Percentiles rank a stretch among this genome's conserved stretches.
These are phyloP conservation scores for Synanthedon myopaeformis DNA, from an alignment of 2,888 invertebrate species.

Conservation along the genomic window DNA sequence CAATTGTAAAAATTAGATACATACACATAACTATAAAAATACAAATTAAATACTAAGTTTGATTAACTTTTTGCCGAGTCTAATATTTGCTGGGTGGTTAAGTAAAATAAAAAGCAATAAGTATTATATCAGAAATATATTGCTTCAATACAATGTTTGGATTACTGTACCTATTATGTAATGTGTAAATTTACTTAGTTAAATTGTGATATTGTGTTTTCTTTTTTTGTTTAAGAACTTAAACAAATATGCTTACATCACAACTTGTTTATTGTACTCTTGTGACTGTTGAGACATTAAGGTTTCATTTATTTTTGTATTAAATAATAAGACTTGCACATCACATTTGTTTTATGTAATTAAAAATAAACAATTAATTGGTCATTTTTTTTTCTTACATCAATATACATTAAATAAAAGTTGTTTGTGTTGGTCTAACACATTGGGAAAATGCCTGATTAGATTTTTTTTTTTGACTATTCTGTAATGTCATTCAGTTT, in stretches of 20 bases:
- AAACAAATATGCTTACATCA: constrained; percentile 29
- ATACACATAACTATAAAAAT: constrained; percentile 42
- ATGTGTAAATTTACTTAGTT: constrained; percentile 56
- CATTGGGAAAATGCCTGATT: not conserved
- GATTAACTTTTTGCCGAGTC: constrained; percentile 31
- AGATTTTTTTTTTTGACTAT: not conserved
- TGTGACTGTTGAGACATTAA: constrained; percentile 40
- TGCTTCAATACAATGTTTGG: constrained; percentile 37
- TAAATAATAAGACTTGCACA: constrained; percentile 53
- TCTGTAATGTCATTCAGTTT: constrained; percentile 21
- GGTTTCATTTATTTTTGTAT: constrained; percentile 64
- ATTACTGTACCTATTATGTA: constrained; percentile 16
- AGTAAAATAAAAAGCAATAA: constrained; percentile 39
- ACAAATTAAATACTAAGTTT: constrained; percentile 35
- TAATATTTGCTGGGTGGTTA: constrained; percentile 23
- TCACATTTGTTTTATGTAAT: constrained; percentile 56
- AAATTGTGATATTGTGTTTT: constrained; percentile 57
- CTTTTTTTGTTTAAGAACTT: constrained; percentile 37
- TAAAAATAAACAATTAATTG: constrained; percentile 53
- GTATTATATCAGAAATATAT: constrained; percentile 44
- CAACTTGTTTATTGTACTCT: constrained; percentile 35
- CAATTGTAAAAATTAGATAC: constrained; percentile 56
- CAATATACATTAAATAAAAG: not conserved
- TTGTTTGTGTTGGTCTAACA: not conserved
- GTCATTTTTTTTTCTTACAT: constrained; percentile 23